phyloP scores from a whole-genome alignment of 2,797 vertebrate genomes.

The Uromys caudimaculatus region DNA sequence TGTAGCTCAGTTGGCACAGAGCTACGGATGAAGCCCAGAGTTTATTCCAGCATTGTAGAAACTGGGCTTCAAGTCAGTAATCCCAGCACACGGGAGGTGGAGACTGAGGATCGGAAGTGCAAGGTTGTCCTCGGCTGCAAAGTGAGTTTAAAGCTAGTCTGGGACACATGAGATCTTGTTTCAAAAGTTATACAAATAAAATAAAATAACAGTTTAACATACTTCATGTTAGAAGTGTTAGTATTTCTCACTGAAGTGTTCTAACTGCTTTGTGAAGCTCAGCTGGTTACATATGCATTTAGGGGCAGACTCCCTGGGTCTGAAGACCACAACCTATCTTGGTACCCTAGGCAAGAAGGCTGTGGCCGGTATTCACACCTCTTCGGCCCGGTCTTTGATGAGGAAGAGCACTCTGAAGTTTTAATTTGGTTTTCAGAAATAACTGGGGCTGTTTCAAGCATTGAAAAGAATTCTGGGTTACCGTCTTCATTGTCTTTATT shows the following conservation, averaged over 20 bases:
- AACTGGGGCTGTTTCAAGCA: neutral
- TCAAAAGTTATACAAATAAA: neutral
- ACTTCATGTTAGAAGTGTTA: neutral
- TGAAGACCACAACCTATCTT: fast-evolving
- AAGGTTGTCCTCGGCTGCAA: neutral
- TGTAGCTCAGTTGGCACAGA: neutral
- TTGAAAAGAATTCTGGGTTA: neutral
- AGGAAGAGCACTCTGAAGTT: neutral
- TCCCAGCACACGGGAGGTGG: neutral
- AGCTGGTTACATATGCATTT: neutral
- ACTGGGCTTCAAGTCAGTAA: too few relatives aligned
- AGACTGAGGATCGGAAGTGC: too few relatives aligned
- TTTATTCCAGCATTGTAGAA: neutral
- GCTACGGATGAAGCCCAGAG: neutral
- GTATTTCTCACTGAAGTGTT: neutral
- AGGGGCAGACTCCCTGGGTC: neutral
- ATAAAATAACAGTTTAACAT: neutral
- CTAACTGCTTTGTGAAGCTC: fast-evolving
- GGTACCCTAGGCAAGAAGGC: neutral
- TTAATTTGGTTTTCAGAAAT: neutral
- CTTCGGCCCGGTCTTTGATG: neutral
- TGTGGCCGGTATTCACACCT: neutral
- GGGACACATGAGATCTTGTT: neutral
- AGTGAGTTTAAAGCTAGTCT: neutral
- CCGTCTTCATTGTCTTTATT: neutral